Base-by-base conservation (phyloP, 2,888 invertebrate genomes). In the Apocheima hispidaria region DNA sequence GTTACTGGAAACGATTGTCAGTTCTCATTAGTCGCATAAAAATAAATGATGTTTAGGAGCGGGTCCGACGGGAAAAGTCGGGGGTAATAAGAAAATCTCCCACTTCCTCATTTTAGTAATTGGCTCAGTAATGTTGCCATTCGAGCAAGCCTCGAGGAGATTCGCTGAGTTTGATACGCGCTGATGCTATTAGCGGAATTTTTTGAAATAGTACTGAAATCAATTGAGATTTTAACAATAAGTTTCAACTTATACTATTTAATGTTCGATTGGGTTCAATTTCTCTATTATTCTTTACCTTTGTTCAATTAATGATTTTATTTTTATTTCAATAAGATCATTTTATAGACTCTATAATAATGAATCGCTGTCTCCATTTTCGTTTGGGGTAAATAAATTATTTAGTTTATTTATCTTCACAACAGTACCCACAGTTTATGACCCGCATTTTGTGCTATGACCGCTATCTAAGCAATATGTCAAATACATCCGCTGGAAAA, bases 381-480 rank as follows among this genome's bases (percentile, higher is more conserved):
- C n/a, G n/a, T n/a, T n/a, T n/a, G 3, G 30, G 26, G 2, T 26
- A 41, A 23, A 43, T 23, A 2, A n/a, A n/a, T 21, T 41, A n/a
- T n/a, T 23, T 43, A 49, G 18, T n/a, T 4, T 16, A 16, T 2
- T 9, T 30, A 21, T 16, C 40, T 40, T 16, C 23, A 58, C 36
- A 41, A 41, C n/a, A 18, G 30, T 35, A 41, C 12, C 16, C 43
- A 44, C 55, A 56, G 87, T 89, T 88, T 87, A 90, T 82, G 81
- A 75, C 81, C 82, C 82, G 80, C 81, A 83, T 60, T 55, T 28
- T 60, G 50, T 62, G 63, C 64, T 61, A 51, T 78, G 83, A 83
- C 83, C 84, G 83, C 84, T 85, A 89, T 89, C 88, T 84, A 82
- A 86, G 85, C 87, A 85, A 92, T 91, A 90, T 86, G 90, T 90